A percentile compares a stretch with the other conserved stretches of the same genome.
These are phyloP conservation scores for Ericerus pela DNA, from an alignment of 1,140 invertebrate species.

Conservation along the genomic window DNA sequence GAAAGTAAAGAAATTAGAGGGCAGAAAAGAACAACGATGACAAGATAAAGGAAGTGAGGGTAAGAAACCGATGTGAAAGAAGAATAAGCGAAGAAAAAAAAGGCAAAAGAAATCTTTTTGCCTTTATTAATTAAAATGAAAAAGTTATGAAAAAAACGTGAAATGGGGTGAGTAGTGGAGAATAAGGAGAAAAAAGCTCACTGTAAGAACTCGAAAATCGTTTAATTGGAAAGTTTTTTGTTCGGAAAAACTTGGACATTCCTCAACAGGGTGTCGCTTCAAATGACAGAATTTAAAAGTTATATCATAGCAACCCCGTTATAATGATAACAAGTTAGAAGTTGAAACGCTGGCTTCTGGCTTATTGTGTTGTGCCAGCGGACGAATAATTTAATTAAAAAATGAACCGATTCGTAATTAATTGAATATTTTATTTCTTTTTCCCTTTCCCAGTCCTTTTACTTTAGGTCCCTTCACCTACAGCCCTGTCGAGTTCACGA, in stretches of 20 bases:
- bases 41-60: too few species aligned
- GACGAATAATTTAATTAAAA: conserved; percentile 11
- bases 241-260: conserved; percentile 11
- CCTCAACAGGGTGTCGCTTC: conserved; percentile 10
- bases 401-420: conserved; percentile 12
- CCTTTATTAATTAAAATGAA: conserved; percentile 10
- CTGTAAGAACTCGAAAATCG: too few species aligned
- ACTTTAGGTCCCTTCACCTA: neutral
- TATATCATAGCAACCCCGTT: conserved; percentile 8
- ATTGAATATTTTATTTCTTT: conserved; percentile 12
- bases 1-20: conserved; percentile 10
- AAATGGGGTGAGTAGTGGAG: neutral
- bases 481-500: neutral
- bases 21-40: too few species aligned
- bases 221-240: conserved; percentile 10
- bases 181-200: too few species aligned
- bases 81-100: too few species aligned
- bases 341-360: conserved; percentile 7
- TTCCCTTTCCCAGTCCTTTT: neutral
- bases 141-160: conserved; percentile 11
- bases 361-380: conserved; percentile 8
- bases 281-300: conserved; percentile 11
- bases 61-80: too few species aligned
- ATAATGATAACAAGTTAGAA: conserved; percentile 7
- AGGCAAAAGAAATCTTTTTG: conserved; percentile 9